Base-by-base conservation (phyloP, 2,113 vertebrate species). In the Trachemys scripta region DNA sequence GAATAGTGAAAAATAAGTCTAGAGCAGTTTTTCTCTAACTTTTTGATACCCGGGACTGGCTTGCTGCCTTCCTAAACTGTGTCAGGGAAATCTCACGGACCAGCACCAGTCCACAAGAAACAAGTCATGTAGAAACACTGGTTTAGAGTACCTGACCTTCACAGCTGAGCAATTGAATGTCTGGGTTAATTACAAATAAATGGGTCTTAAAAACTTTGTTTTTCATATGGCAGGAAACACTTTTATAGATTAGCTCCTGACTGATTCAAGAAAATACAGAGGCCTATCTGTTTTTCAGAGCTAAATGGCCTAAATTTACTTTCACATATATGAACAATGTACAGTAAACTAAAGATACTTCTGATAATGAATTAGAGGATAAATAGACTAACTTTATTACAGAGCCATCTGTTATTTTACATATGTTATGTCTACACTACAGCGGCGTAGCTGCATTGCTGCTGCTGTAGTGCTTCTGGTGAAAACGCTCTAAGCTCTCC, bases 271-370 rank as follows among this genome's bases (percentile, higher is more conserved):
- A 87, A 90, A 92, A 38, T 93, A 42, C 3, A 88, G 42, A 22
- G 75, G 49, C 47, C 2, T 62, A 38, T 20, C 45, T 80, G 38
- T 92, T 94, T 56, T 12, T 83, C 87, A 94, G 97, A 88, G 47
- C 5, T 35, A 38, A 75, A 42, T 72, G 49, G 90, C 80, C 95
- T 95, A 87, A 82, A 92, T 96, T 91, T 94, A 45, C 16, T 92
- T 78, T 92, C 80, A 76, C 27, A 27, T 59, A 10, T 87, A 29
- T 92, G 82, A 90, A 82, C 87, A 94, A 90, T 93, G 91, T 95
- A 13, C 4, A 89, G 69, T 88, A 97, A 96, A 96, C 65, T 93
- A 96, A 95, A 96, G 84, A 89, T 78, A n/a, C 10, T 19, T 86
- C 76, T 75, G 90, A 94, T 53, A 94, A 84, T 51, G 62, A 87